A percentile compares a stretch with the other conserved stretches of the same genome.
phyloP scores from a whole-genome alignment of 2,113 vertebrate species.

The Bungarus multicinctus region DNA sequence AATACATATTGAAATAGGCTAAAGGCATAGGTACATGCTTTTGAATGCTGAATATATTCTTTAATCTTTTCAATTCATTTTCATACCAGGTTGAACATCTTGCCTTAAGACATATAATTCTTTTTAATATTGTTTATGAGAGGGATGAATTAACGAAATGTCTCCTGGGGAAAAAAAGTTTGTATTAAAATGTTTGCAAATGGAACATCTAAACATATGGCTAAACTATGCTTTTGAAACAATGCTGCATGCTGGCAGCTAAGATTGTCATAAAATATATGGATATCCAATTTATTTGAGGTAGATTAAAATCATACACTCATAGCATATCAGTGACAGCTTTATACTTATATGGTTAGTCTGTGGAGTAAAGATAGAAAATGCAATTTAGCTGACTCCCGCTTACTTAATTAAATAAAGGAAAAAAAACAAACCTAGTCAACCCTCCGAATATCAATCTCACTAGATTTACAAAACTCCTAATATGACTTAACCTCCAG shows the following conservation, averaged over 20 bases:
- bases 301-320: slow-evolving; percentile 50
- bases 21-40: background rate
- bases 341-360: slow-evolving; percentile 37
- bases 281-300: slow-evolving; percentile 39
- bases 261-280: slow-evolving; percentile 46
- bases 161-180: slow-evolving; percentile 24
- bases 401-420: slow-evolving; percentile 50
- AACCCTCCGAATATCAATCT: slow-evolving; percentile 20
- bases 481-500: background rate
- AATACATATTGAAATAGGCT: background rate
- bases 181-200: slow-evolving; percentile 40
- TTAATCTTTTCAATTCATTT: background rate
- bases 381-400: slow-evolving; percentile 30
- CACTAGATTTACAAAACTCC: slow-evolving; percentile 35
- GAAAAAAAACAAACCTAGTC: slow-evolving; percentile 18
- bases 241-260: slow-evolving; percentile 30
- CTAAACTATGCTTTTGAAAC: slow-evolving; percentile 38
- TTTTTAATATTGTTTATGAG: background rate
- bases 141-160: slow-evolving; percentile 19
- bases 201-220: slow-evolving; percentile 40
- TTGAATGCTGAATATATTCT: background rate
- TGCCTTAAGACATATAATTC: background rate
- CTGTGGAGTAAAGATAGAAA: slow-evolving; percentile 51
- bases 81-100: background rate
- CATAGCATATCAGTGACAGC: slow-evolving; percentile 41